Evolutionary conservation across 2,113 vertebrate genomes (phyloP).

Genomic region (Aspiorhynchus laticeps): DNA sequence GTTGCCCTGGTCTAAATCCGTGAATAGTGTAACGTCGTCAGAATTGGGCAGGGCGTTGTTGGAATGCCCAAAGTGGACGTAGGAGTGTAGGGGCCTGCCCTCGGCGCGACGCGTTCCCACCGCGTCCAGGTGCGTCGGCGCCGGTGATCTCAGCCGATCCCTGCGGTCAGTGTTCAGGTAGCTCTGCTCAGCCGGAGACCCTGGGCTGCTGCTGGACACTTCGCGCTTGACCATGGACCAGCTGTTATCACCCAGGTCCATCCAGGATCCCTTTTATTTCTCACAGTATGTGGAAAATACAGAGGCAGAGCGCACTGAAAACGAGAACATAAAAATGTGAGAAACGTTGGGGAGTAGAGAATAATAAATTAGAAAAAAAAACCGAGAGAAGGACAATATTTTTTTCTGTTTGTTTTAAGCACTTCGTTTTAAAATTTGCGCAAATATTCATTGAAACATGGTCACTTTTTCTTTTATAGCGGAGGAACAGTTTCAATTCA

Average conservation of each 20-base stretch:
- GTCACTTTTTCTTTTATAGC: not conserved
- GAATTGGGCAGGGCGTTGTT: slow-evolving; percentile 74
- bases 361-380: not conserved
- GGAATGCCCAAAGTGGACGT: slow-evolving; percentile 82
- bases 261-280: slow-evolving; percentile 85
- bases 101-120: slow-evolving; percentile 74
- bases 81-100: slow-evolving; percentile 80
- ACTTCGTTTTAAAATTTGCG: not conserved
- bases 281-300: slow-evolving; percentile 65
- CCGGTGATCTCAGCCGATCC: slow-evolving; percentile 79
- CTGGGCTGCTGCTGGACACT: slow-evolving; percentile 80
- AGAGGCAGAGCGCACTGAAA: slow-evolving; percentile 67
- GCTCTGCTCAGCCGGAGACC: slow-evolving; percentile 78
- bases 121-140: slow-evolving; percentile 72
- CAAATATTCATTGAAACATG: not conserved
- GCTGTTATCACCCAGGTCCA: slow-evolving; percentile 94
- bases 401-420: no score
- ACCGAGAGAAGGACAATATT: not conserved
- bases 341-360: not conserved
- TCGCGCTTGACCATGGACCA: slow-evolving; percentile 94
- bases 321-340: slow-evolving; percentile 29
- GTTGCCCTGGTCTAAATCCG: slow-evolving; percentile 92
- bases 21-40: slow-evolving; percentile 92
- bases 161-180: slow-evolving; percentile 79
- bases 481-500: not conserved